Evolutionary conservation across 1,140 invertebrate genomes (phyloP).

Genomic region (Drosophila carrolli): DNA sequence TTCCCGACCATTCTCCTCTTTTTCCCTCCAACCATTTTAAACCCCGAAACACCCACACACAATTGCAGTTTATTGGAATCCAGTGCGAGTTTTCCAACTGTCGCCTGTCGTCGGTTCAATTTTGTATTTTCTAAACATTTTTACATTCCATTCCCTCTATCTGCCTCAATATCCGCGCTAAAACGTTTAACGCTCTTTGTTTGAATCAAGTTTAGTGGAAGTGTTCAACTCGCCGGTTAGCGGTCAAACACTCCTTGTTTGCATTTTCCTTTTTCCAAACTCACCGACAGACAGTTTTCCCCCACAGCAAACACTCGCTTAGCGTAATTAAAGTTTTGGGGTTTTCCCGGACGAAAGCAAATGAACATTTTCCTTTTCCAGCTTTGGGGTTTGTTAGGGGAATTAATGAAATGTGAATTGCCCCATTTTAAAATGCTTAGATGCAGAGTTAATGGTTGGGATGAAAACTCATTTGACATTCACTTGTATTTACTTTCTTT

Average conservation of each 20-base stretch:
- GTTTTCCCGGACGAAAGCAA: conserved; percentile 40
- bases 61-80: conserved; percentile 72
- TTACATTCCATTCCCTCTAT: conserved; percentile 29
- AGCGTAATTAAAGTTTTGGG: conserved; percentile 74
- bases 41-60: conserved; percentile 12
- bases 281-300: conserved; percentile 7
- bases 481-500: neutral
- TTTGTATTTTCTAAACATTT: conserved; percentile 80
- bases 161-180: conserved; percentile 38
- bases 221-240: conserved; percentile 28
- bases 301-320: conserved; percentile 56
- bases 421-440: conserved; percentile 1
- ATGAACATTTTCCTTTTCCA: conserved; percentile 27
- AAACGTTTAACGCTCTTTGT: conserved; percentile 68
- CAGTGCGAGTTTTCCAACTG: conserved; percentile 43
- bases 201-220: conserved; percentile 73
- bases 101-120: conserved; percentile 49
- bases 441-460: neutral
- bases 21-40: conserved; percentile 1
- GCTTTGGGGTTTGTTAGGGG: conserved; percentile 17
- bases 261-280: conserved; percentile 33
- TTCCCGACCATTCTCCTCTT: conserved; percentile 24
- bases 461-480: neutral
- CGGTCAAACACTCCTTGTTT: conserved; percentile 62
- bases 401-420: conserved; percentile 38